These are phyloP conservation scores for Timema podura DNA, from an alignment of 2,888 invertebrate species.

Conservation along the genomic window DNA sequence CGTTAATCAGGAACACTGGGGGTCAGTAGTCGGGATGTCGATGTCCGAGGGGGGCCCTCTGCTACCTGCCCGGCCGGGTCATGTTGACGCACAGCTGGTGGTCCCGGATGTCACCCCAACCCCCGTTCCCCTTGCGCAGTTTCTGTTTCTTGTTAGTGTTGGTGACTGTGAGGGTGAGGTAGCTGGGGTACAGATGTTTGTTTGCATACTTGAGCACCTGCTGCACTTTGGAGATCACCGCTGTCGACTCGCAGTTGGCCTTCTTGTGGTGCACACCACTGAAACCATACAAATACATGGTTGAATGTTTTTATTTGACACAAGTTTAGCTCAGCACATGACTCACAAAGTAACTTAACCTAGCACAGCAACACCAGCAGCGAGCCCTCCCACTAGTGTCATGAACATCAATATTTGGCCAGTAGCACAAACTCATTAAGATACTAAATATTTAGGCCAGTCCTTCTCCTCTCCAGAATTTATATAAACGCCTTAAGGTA, in stretches of 20 bases:
- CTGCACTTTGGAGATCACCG: slow-evolving; percentile 79
- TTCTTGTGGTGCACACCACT: slow-evolving; percentile 97
- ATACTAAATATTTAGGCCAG: too few relatives aligned
- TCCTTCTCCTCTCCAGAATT: too few relatives aligned
- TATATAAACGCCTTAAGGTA: too few relatives aligned
- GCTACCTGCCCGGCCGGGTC: slow-evolving; percentile 50
- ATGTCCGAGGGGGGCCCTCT: slow-evolving; percentile 5
- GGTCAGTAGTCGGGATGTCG: too few relatives aligned
- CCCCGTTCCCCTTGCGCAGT: slow-evolving; percentile 87
- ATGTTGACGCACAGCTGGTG: slow-evolving; percentile 75
- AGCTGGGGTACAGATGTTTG: slow-evolving; percentile 65
- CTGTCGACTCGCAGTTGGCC: slow-evolving; percentile 81
- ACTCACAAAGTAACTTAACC: too few relatives aligned
- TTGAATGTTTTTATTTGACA: too few relatives aligned
- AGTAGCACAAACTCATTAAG: too few relatives aligned
- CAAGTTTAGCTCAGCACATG: too few relatives aligned
- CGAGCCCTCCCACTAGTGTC: too few relatives aligned
- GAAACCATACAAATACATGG: slow-evolving; percentile 38
- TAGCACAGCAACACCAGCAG: too few relatives aligned
- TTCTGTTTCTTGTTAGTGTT: slow-evolving; percentile 65
- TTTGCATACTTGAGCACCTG: slow-evolving; percentile 68
- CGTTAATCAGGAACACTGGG: too few relatives aligned
- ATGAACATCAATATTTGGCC: too few relatives aligned
- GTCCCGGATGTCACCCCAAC: slow-evolving; percentile 94
- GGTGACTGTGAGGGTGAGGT: slow-evolving; percentile 62